phyloP scores from a whole-genome alignment of 2,113 vertebrate species.

The Geothlypis trichas region DNA sequence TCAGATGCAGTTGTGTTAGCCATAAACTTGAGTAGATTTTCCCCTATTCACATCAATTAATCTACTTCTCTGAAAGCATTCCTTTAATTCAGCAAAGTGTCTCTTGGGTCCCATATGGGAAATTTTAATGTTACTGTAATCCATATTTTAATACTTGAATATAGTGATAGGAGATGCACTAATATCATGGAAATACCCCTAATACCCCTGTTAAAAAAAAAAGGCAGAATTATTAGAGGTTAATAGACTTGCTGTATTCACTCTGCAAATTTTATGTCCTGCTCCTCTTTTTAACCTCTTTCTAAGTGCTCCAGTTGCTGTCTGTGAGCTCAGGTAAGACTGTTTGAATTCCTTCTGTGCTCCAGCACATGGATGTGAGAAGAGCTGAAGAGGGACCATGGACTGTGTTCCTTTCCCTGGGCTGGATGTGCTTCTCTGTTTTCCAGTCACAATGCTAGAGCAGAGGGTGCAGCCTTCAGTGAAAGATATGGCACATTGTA shows the following conservation, averaged over 20 bases:
- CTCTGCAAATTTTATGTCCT: not conserved
- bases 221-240: not conserved
- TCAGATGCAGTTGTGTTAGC: not conserved
- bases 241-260: not conserved
- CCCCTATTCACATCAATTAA: not conserved
- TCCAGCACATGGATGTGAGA: not conserved
- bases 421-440: not conserved
- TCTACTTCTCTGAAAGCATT: conserved; percentile 5
- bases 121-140: conserved; percentile 19
- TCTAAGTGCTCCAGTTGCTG: not conserved
- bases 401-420: not conserved
- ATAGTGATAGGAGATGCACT: not conserved
- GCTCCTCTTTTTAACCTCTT: not conserved
- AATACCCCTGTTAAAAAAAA: not conserved
- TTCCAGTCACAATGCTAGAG: not conserved
- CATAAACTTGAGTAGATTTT: not conserved
- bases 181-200: not conserved
- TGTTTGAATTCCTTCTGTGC: not conserved
- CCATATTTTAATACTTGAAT: conserved; percentile 9
- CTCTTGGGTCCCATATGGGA: not conserved
- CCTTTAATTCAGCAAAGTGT: conserved; percentile 3
- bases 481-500: not conserved
- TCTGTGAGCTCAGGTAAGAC: not conserved
- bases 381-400: not conserved
- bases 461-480: not conserved